Percentiles rank a stretch among this genome's conserved stretches.
Evolutionary conservation across 2,888 invertebrate species (phyloP).

Genomic region (Microplitis deprimator): DNA sequence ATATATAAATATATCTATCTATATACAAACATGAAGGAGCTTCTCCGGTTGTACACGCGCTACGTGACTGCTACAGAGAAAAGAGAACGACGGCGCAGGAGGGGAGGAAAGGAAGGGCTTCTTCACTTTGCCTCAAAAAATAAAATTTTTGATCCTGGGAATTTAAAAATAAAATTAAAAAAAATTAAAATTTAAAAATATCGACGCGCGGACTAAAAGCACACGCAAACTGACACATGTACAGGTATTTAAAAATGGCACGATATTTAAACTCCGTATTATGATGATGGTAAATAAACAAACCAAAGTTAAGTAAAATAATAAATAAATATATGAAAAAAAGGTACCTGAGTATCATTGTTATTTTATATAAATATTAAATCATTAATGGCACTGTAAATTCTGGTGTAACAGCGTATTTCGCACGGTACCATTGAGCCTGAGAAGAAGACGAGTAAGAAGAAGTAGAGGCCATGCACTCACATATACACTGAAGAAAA

Average conservation of each 20-base stretch:
- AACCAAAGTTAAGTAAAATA: not conserved
- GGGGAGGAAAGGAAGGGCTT: not conserved
- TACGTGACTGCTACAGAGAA: slow-evolving; percentile 38
- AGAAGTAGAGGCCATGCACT: slow-evolving; percentile 24
- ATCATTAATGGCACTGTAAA: slow-evolving; percentile 7
- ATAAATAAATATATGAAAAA: not conserved
- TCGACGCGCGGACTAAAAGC: not conserved
- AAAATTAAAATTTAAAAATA: not conserved
- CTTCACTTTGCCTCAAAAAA: slow-evolving; percentile 13
- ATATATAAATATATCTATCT: not conserved
- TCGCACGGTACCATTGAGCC: slow-evolving; percentile 32
- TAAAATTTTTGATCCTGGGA: not conserved
- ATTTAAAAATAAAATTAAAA: not conserved
- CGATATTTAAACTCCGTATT: not conserved
- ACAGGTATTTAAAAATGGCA: not conserved
- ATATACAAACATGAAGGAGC: slow-evolving; percentile 20
- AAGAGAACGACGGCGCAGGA: slow-evolving; percentile 29
- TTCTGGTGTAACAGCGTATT: slow-evolving; percentile 38
- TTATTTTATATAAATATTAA: not conserved
- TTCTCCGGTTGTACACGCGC: slow-evolving; percentile 33
- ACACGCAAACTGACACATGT: not conserved
- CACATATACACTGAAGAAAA: slow-evolving; percentile 24
- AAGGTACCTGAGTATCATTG: slow-evolving; percentile 1
- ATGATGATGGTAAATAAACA: not conserved
- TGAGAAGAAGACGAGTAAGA: not conserved